These are phyloP conservation scores for Melieria picta DNA, from an alignment of 2,888 invertebrate species.

Conservation along the genomic window DNA sequence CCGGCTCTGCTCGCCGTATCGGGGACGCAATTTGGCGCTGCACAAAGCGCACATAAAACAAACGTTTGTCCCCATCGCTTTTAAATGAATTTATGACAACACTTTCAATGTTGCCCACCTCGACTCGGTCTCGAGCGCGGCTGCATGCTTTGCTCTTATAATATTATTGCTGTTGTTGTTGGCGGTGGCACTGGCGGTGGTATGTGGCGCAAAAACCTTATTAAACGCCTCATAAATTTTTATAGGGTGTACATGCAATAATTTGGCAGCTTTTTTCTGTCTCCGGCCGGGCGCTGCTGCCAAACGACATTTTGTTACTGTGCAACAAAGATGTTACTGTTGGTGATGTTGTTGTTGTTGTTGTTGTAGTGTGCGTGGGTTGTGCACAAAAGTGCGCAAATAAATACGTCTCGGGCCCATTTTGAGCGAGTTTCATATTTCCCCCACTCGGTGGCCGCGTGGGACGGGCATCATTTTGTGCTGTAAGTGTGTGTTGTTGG, in stretches of 20 bases:
- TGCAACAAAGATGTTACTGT: too few relatives aligned
- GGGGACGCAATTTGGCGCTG: slow-evolving; percentile 20
- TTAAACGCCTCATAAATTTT: slow-evolving; percentile 63
- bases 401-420: too few relatives aligned
- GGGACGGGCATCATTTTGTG: too few relatives aligned
- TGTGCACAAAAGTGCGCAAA: too few relatives aligned
- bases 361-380: too few relatives aligned
- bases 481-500: too few relatives aligned
- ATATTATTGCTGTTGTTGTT: neutral
- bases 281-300: neutral
- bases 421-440: too few relatives aligned
- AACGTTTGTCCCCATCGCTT: slow-evolving; percentile 31
- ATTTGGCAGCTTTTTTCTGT: slow-evolving; percentile 41
- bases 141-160: neutral
- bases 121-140: neutral
- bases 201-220: slow-evolving; percentile 52
- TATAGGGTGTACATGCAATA: slow-evolving; percentile 60
- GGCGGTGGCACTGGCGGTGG: slow-evolving; percentile 8
- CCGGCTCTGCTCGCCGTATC: too few relatives aligned
- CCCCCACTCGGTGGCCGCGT: too few relatives aligned
- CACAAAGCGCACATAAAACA: slow-evolving; percentile 28
- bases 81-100: slow-evolving; percentile 43
- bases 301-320: neutral
- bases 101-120: slow-evolving; percentile 27
- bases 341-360: too few relatives aligned